Evolutionary conservation across 2,797 vertebrate species (phyloP).

Genomic region (Gymnocypris eckloni): DNA sequence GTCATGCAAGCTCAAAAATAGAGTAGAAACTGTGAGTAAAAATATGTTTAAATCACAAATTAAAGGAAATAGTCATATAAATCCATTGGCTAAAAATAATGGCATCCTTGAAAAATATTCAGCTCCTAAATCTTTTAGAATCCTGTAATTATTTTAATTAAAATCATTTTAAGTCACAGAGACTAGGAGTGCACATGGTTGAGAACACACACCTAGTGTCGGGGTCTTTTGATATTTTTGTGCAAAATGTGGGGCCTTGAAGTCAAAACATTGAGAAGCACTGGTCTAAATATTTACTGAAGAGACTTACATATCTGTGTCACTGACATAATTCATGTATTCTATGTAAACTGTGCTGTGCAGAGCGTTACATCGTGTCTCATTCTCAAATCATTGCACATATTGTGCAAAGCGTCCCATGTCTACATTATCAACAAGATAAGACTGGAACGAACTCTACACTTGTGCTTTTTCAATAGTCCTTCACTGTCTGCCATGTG

Average conservation of each 20-base stretch:
- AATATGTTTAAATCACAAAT: background rate
- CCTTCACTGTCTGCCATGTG: constrained; percentile 63
- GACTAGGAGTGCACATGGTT: background rate
- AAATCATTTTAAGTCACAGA: background rate
- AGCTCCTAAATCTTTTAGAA: background rate
- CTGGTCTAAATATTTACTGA: too few relatives aligned
- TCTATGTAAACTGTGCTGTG: background rate
- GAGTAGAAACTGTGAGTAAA: background rate
- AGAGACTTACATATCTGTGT: background rate
- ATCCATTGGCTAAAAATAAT: background rate
- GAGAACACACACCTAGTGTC: background rate
- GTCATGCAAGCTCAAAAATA: background rate
- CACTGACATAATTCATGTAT: background rate
- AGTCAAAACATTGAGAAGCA: background rate
- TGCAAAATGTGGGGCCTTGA: background rate
- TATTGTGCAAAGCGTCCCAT: background rate
- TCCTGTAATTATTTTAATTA: background rate
- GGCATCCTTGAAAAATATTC: background rate
- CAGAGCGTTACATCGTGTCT: background rate
- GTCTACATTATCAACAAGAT: background rate
- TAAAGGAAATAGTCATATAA: background rate
- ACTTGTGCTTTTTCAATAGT: background rate
- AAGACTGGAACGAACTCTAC: background rate
- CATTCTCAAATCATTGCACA: background rate
- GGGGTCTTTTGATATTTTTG: background rate